Evolutionary conservation across 1,140 invertebrate species (phyloP).

Genomic region (Pinna nobilis): DNA sequence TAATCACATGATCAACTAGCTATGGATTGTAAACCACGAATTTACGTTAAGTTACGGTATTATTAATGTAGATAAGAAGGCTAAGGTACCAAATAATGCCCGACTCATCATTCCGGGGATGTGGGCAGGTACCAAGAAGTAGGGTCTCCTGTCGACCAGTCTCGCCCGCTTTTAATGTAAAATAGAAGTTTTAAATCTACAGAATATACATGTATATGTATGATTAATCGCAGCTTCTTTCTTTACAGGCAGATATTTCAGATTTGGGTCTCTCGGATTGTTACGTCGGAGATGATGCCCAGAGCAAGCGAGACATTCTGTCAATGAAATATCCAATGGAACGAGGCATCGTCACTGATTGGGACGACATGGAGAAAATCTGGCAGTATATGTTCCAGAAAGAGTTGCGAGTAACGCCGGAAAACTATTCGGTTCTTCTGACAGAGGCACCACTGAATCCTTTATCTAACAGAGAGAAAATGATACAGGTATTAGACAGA

Average conservation of each 20-base stretch:
- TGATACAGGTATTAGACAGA: conserved; percentile 77
- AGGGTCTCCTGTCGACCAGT: too few species aligned
- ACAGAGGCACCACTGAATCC: conserved; percentile 68
- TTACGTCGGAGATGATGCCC: conserved; percentile 96
- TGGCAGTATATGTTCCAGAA: conserved; percentile 86
- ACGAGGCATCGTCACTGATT: conserved; percentile 92
- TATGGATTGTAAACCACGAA: too few species aligned
- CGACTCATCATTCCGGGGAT: too few species aligned
- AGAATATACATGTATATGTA: too few species aligned
- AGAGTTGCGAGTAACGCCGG: conserved; percentile 91
- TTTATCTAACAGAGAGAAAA: conserved; percentile 73
- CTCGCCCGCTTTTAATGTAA: too few species aligned
- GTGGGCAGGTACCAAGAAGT: too few species aligned
- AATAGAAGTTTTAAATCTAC: too few species aligned
- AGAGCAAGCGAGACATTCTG: conserved; percentile 86
- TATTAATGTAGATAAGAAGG: too few species aligned
- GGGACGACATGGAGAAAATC: conserved; percentile 96
- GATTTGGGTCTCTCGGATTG: conserved; percentile 84
- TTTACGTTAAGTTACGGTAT: too few species aligned
- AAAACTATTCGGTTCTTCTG: conserved; percentile 76
- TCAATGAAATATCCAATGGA: conserved; percentile 93
- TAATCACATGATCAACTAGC: too few species aligned
- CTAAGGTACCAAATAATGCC: too few species aligned
- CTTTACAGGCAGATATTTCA: background rate
- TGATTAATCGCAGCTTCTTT: background rate